These are phyloP conservation scores for Cirrhinus mrigala DNA, from an alignment of 2,797 vertebrate genomes.

Conservation along the genomic window DNA sequence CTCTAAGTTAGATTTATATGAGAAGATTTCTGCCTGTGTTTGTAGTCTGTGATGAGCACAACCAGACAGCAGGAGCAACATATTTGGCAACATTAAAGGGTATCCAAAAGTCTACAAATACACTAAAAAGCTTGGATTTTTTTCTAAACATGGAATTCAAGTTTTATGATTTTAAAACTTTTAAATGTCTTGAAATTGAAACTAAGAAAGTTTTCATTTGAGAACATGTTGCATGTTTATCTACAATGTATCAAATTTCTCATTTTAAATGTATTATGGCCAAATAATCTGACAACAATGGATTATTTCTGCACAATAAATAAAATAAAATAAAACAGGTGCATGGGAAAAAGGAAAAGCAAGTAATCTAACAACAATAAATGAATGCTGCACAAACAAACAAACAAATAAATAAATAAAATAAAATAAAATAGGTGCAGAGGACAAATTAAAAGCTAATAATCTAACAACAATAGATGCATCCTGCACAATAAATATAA, in stretches of 20 bases:
- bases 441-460: no score
- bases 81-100: neutral
- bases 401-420: no score
- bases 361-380: no score
- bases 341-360: no score
- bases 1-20: neutral
- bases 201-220: neutral
- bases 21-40: neutral
- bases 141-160: neutral
- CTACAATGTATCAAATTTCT: neutral
- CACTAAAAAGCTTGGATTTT: neutral
- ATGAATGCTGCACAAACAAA: no score
- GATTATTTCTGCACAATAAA: no score
- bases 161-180: neutral
- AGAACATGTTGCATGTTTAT: neutral
- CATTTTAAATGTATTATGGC: neutral
- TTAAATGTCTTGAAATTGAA: neutral
- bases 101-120: neutral
- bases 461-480: no score
- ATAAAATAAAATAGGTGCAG: no score
- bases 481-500: no score
- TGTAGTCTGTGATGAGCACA: neutral
- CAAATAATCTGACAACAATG: no score
- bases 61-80: neutral
- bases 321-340: no score